These are phyloP conservation scores for Epinephelus coioides DNA, from an alignment of 2,797 vertebrate species.

Conservation along the genomic window DNA sequence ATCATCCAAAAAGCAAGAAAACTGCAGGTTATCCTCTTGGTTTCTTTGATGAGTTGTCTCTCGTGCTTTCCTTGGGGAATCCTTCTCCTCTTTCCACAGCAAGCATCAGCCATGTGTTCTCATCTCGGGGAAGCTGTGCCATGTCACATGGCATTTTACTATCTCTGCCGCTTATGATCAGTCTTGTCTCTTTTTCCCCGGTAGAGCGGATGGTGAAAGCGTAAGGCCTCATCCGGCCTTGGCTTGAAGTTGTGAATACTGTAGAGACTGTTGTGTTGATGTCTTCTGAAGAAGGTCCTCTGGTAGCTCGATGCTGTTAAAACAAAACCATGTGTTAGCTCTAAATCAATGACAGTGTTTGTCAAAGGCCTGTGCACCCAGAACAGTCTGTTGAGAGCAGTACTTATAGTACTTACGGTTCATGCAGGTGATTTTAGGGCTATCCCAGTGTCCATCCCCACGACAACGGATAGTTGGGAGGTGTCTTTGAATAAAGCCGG, in stretches of 20 bases:
- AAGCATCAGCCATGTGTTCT: constrained; percentile 48
- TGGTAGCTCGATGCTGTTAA: constrained; percentile 94
- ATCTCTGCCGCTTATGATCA: constrained; percentile 85
- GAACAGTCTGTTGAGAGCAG: background rate
- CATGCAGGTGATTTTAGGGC: constrained; percentile 95
- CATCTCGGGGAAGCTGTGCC: constrained; percentile 81
- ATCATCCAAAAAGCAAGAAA: constrained; percentile 64
- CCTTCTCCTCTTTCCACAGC: constrained; percentile 66
- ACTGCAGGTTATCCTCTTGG: constrained; percentile 56
- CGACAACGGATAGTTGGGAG: constrained; percentile 94
- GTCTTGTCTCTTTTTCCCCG: constrained; percentile 82
- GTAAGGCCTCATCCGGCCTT: constrained; percentile 85
- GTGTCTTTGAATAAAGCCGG: constrained; percentile 96
- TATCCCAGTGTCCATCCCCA: constrained; percentile 94
- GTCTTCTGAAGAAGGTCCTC: constrained; percentile 91
- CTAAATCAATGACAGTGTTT: background rate
- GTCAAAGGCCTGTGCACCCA: background rate
- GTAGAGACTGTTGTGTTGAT: constrained; percentile 89
- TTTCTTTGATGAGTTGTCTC: constrained; percentile 63
- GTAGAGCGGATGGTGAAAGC: constrained; percentile 88
- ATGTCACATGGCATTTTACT: constrained; percentile 81
- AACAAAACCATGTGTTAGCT: constrained; percentile 39
- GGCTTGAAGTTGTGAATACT: constrained; percentile 87
- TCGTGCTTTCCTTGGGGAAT: constrained; percentile 75
- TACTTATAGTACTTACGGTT: constrained; percentile 89